Evolutionary conservation across 2,113 vertebrate genomes (phyloP).

Genomic region (Chlorodrepanis virens): DNA sequence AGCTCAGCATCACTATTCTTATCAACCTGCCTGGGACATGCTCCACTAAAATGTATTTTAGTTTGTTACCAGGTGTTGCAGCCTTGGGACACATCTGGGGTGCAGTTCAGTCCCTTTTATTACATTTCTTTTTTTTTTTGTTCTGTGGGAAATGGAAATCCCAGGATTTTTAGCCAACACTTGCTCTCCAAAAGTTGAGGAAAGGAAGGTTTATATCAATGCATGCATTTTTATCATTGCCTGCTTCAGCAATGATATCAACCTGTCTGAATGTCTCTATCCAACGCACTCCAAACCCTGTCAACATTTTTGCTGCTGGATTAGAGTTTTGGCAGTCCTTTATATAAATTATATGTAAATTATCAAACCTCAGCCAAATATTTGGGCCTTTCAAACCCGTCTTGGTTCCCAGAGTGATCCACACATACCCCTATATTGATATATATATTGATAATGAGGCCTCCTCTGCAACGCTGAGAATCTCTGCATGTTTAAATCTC

Average conservation of each 20-base stretch:
- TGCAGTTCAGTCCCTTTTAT: not conserved
- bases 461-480: not conserved
- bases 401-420: not conserved
- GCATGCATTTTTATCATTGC: not conserved
- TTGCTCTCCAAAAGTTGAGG: not conserved
- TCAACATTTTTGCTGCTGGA: not conserved
- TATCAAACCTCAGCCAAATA: not conserved
- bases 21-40: not conserved
- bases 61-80: not conserved
- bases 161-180: not conserved
- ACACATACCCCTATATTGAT: not conserved
- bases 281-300: not conserved
- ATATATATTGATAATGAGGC: not conserved
- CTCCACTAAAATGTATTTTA: not conserved
- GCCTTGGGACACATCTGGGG: not conserved
- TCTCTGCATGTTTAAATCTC: not conserved
- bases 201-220: not conserved
- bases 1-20: not conserved
- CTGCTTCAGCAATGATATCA: not conserved
- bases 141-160: not conserved
- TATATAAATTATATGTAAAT: not conserved
- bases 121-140: not conserved
- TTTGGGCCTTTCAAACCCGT: not conserved
- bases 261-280: not conserved
- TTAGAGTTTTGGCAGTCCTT: not conserved